Conservation (phyloP, 2,888 invertebrate species). For the Cerceris ruficornis region DNA sequence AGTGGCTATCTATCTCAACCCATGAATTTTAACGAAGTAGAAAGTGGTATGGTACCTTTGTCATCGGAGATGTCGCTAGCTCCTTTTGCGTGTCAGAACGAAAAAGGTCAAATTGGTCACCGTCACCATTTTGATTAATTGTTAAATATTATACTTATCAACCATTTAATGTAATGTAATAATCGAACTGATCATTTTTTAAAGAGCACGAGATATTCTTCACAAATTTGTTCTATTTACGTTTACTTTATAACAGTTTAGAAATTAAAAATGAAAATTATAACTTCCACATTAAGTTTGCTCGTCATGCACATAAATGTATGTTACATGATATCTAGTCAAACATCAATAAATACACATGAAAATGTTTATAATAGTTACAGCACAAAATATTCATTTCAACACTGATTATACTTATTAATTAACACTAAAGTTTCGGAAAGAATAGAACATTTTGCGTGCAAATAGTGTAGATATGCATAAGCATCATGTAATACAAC, state of each 20-base stretch:
- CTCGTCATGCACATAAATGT: constrained; percentile 53
- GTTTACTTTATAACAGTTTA: constrained; percentile 19
- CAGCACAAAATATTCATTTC: constrained; percentile 44
- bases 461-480: constrained; percentile 70
- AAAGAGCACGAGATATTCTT: constrained; percentile 79
- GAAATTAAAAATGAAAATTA: constrained; percentile 37
- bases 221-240: constrained; percentile 40
- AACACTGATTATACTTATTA: constrained; percentile 60
- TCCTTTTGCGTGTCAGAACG: constrained; percentile 82
- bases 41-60: constrained; percentile 80
- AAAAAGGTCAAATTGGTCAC: constrained; percentile 82
- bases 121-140: constrained; percentile 81
- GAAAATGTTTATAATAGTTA: constrained; percentile 46
- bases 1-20: constrained; percentile 80
- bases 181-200: constrained; percentile 79
- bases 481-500: constrained; percentile 70
- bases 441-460: constrained; percentile 66
- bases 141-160: constrained; percentile 74
- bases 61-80: constrained; percentile 82
- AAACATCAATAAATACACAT: constrained; percentile 59
- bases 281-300: constrained; percentile 42
- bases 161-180: constrained; percentile 69
- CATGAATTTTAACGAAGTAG: constrained; percentile 75
- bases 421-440: constrained; percentile 53
- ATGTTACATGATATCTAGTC: constrained; percentile 51